Base-by-base conservation (phyloP, 2,888 invertebrate species). In the Lagria hirta region DNA sequence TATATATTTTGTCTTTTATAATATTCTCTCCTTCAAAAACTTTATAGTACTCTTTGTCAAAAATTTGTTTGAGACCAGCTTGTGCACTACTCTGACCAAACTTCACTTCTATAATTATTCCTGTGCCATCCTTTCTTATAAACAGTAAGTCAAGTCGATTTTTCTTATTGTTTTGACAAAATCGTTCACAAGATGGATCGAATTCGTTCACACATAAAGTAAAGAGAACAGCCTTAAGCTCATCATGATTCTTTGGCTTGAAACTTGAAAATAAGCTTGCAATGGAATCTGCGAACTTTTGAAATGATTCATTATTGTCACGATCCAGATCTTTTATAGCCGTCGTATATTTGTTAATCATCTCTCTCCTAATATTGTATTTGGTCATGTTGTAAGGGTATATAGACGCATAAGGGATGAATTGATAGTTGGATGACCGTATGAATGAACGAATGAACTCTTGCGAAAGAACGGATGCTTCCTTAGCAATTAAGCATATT, bases 71-170 rank as follows among this genome's bases (percentile, higher is more conserved):
- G 32, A 33, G 20, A 33, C 21, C 32, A 21, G 21, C 13, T 33
- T n/a, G 32, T 33, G 32, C 32, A 33, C 3, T 21, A 14, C 13
- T 21, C 13, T 33, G 20, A 33, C 21, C 11, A 5, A 5, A 33
- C 32, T 33, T 33, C 32, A 20, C 21, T 33, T 33, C 20, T 33
- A 33, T 33, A 33, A 33, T 33, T 21, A 33, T 33, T 21, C 32
- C 22, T 33, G 32, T 33, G 22, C 22, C 32, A 33, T 33, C 21
- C 32, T 33, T 13, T 33, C 32, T 33, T 33, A 33, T 33, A 2
- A 33, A 21, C 32, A 33, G 32, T 33, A 33, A 10, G 32, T 33
- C 22, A 33, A 5, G 6, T 20, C 13, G 32, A 30, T 17, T 10
- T 18, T 18, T 30, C 12, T 4, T 30, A 30, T 30, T 30, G 1